Conservation (phyloP, 2,113 vertebrate genomes). For the Circaetus gallicus region DNA sequence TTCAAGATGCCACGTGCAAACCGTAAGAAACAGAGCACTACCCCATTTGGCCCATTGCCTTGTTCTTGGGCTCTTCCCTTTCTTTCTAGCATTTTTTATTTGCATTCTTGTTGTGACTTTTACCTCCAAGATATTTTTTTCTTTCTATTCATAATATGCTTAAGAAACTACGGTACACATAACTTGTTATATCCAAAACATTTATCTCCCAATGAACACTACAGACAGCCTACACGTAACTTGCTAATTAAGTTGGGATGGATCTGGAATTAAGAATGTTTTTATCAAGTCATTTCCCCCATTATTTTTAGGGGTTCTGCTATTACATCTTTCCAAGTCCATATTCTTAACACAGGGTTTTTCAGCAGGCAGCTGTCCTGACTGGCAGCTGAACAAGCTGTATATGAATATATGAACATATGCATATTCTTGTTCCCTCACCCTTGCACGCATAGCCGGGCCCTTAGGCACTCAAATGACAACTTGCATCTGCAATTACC, state of each 20-base stretch:
- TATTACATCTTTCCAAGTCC: background rate
- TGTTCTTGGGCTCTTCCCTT: background rate
- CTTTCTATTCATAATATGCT: background rate
- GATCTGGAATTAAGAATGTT: background rate
- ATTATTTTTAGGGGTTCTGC: background rate
- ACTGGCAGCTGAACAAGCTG: background rate
- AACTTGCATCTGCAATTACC: background rate
- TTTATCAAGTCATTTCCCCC: background rate
- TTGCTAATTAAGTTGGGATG: background rate
- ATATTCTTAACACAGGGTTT: background rate
- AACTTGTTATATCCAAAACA: background rate
- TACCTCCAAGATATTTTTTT: background rate
- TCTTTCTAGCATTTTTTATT: background rate
- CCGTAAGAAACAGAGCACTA: background rate
- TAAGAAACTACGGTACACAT: background rate
- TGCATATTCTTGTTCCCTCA: background rate
- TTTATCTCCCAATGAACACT: background rate
- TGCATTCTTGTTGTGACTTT: background rate
- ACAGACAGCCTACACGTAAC: background rate
- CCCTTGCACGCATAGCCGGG: background rate
- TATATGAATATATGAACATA: background rate
- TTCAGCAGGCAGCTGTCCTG: background rate
- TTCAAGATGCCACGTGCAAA: background rate
- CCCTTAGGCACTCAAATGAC: background rate
- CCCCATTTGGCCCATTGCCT: background rate